Evolutionary conservation across 1,140 invertebrate genomes (phyloP).

Genomic region (Sarcophaga peregrina): DNA sequence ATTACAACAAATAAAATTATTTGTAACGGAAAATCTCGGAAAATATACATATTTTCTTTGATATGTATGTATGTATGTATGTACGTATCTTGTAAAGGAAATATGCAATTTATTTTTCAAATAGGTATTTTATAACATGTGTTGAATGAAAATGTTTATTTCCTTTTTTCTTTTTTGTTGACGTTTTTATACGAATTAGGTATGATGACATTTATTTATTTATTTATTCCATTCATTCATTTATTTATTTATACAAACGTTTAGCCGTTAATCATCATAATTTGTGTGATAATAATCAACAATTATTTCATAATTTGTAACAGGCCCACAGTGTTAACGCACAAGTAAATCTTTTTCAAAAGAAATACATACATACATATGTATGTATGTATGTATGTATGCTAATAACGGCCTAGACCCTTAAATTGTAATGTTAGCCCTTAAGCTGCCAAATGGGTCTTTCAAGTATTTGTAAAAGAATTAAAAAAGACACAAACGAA

Average conservation of each 20-base stretch:
- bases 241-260: too few species aligned
- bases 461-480: too few species aligned
- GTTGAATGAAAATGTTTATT: too few species aligned
- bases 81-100: too few species aligned
- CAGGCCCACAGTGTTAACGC: background rate
- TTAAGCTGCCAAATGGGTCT: background rate
- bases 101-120: too few species aligned
- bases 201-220: background rate
- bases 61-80: too few species aligned
- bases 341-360: background rate
- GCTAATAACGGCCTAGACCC: background rate
- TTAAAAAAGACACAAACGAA: too few species aligned
- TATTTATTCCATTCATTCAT: too few species aligned
- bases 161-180: background rate
- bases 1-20: too few species aligned
- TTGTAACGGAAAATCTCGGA: background rate
- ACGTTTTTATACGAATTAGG: background rate
- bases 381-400: too few species aligned
- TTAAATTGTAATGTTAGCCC: background rate
- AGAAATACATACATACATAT: too few species aligned
- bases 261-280: background rate
- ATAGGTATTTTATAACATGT: too few species aligned
- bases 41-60: background rate
- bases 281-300: background rate
- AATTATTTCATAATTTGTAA: slow-evolving; percentile 18